A percentile compares a stretch with the other conserved stretches of the same genome.
Conservation (phyloP, 2,888 invertebrate species). For the Steinernema carpocapsae region DNA sequence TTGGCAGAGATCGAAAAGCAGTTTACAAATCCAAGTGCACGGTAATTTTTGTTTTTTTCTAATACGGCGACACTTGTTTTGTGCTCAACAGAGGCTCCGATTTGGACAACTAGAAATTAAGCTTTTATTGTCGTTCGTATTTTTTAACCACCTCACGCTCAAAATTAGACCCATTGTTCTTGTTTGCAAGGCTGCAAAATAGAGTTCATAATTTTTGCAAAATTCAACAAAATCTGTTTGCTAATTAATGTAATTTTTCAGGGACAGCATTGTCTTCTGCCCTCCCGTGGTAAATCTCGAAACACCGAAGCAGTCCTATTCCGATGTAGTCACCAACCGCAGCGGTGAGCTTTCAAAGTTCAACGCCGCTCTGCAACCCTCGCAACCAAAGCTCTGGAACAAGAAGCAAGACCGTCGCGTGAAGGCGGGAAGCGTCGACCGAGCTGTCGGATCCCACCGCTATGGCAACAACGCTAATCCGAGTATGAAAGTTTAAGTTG, state of each 20-base stretch:
- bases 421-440: constrained; percentile 17
- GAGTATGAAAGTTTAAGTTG: not conserved
- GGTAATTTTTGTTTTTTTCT: not conserved
- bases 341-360: not conserved
- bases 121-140: not conserved
- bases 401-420: not conserved
- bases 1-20: constrained; percentile 1
- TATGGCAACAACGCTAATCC: not conserved
- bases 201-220: too few relatives aligned
- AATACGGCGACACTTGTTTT: too few relatives aligned
- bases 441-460: not conserved
- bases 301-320: constrained; percentile 7
- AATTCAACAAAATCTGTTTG: too few relatives aligned
- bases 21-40: not conserved
- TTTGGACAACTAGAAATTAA: not conserved
- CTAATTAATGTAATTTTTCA: not conserved
- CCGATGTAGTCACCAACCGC: constrained; percentile 19
- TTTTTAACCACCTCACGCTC: too few relatives aligned
- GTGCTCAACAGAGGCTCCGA: too few relatives aligned
- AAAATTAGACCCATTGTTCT: too few relatives aligned
- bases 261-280: not conserved
- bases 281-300: not conserved
- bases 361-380: not conserved
- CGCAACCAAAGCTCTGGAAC: constrained; percentile 6
- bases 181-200: too few relatives aligned